phyloP scores from a whole-genome alignment of 2,888 invertebrate species.

The Drosophila lutescens region DNA sequence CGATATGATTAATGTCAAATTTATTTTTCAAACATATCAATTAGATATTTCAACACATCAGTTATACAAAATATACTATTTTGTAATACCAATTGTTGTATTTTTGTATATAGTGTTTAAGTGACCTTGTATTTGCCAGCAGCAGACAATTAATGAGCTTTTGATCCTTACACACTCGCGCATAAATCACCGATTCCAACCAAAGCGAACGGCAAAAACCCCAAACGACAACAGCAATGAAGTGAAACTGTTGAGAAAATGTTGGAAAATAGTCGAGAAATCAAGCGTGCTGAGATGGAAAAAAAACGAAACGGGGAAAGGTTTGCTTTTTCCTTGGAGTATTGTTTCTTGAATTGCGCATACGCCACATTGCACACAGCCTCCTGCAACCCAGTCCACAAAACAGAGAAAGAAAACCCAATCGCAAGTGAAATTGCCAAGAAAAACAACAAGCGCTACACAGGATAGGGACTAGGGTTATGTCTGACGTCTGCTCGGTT shows the following conservation, averaged over 20 bases:
- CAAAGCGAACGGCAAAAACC: not conserved
- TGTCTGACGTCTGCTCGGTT: constrained; percentile 33
- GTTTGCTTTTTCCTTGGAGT: constrained; percentile 15
- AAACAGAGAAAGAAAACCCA: constrained; percentile 35
- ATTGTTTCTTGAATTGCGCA: constrained; percentile 56
- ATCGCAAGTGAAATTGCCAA: constrained; percentile 65
- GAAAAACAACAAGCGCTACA: constrained; percentile 7
- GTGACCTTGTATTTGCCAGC: constrained; percentile 60
- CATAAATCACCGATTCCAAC: constrained; percentile 49
- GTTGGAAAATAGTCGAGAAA: constrained; percentile 29
- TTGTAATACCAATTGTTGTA: too few relatives aligned
- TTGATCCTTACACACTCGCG: constrained; percentile 9
- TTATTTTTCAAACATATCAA: too few relatives aligned
- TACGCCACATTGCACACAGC: constrained; percentile 69
- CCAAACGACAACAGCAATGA: constrained; percentile 32
- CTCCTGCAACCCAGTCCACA: not conserved
- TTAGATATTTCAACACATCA: too few relatives aligned
- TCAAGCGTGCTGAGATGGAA: constrained; percentile 9
- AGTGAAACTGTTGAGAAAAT: constrained; percentile 64
- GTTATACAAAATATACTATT: too few relatives aligned
- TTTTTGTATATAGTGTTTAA: not conserved
- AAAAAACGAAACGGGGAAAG: constrained; percentile 13
- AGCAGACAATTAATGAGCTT: constrained; percentile 53
- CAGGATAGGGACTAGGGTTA: constrained; percentile 15
- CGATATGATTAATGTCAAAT: too few relatives aligned